Percentiles rank a stretch among this genome's conserved stretches.
Evolutionary conservation across 2,797 vertebrate species (phyloP).

Genomic region (Diceros bicornis): DNA sequence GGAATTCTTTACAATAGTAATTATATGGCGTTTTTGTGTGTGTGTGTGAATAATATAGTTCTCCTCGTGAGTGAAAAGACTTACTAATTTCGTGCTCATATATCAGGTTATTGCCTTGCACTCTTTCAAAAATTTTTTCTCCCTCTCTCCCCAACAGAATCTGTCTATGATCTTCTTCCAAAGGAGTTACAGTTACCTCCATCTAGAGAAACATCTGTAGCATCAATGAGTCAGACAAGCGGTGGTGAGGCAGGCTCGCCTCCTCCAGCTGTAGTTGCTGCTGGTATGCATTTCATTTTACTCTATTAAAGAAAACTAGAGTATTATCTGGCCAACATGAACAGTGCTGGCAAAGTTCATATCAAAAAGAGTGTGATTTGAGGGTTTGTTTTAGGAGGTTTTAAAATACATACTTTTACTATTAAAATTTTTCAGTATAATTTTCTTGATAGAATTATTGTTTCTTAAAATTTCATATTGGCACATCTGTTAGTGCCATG

Average conservation of each 20-base stretch:
- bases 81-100: conserved; percentile 43
- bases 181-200: conserved; percentile 97
- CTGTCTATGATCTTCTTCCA: conserved; percentile 98
- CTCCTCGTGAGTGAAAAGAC: conserved; percentile 39
- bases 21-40: conserved; percentile 2
- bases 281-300: conserved; percentile 94
- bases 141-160: conserved; percentile 90
- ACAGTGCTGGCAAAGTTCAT: conserved; percentile 91
- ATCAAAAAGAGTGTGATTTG: conserved; percentile 75
- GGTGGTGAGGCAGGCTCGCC: conserved; percentile 97
- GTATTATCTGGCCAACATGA: conserved; percentile 89
- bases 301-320: conserved; percentile 71
- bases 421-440: neutral
- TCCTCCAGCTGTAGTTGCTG: conserved; percentile 94
- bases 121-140: conserved; percentile 16
- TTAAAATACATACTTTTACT: conserved; percentile 36
- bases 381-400: conserved; percentile 83
- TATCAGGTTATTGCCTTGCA: conserved; percentile 53
- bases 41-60: conserved; percentile 59
- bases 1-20: conserved; percentile 14
- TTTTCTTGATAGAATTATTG: neutral
- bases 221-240: conserved; percentile 98
- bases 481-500: neutral
- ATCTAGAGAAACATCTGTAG: conserved; percentile 93
- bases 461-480: conserved; percentile 32